Evolutionary conservation across 2,888 invertebrate genomes (phyloP), one percentile per base, ranked within the genome.

Genomic region (Eubasilissa splendida): DNA sequence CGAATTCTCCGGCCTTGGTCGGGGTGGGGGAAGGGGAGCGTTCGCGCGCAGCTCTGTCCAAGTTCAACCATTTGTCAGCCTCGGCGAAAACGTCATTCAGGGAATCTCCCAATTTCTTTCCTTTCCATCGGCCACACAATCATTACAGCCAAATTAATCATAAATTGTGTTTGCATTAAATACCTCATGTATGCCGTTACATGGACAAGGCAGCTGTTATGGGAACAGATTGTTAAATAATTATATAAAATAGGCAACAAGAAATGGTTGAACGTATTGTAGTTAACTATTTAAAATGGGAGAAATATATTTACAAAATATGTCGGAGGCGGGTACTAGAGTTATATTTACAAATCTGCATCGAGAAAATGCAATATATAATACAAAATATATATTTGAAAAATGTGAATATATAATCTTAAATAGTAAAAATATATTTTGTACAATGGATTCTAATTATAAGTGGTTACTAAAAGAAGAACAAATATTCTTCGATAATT

Each of bases 1-100:
- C 92, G 89, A 91, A 94, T 87, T 92, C 92, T 88, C 94, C 93
- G 86, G 92, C 91, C 92, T 94, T 94, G 87, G 92, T 93, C 77
- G 94, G 94, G 86, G 94, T 94, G 85, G 94, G 94, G 84, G 94
- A 93, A 85, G 94, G 94, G 84, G 94, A 93, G 86, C 87, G 89
- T 86, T 90, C 90, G 86, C 91, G 90, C 86, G 91, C 90, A 85
- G 91, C 91, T 85, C 91, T 91, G 89, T 91, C 92, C 85, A 88
- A 87, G 89, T 91, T 92, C 85, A 88, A 87, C 89, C 90, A 90
- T 87, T 89, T 90, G 87, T 80, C 83, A 63, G 83, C 83, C 53
- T 80, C 83, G 9, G 75, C 82, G 76, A 84, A 82, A 22, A 82
- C 59, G 65, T 82, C 80, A 65, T 81, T 76, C 78, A 82, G 63